Base-by-base conservation (phyloP, 2,888 invertebrate genomes). In the Synanthedon andrenaeformis region DNA sequence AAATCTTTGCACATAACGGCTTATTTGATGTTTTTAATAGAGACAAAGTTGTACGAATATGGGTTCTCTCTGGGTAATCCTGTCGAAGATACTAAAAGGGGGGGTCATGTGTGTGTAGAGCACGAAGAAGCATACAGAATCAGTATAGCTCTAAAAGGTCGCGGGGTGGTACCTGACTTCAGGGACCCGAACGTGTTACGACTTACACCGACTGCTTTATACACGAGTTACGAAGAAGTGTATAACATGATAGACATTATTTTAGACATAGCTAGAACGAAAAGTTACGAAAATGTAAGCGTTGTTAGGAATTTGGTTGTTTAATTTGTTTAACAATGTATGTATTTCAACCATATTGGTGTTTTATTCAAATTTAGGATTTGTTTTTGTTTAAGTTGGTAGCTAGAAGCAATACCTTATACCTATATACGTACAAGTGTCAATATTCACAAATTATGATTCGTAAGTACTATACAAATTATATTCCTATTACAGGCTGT, bases 1-100 rank as follows among this genome's bases (percentile, higher is more conserved):
- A 85, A 85, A 61, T 84, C 85, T 1, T 62, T 84, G 23, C 71
- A 76, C 8, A 71, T 85, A n/a, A 84, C 85, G 0, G 71, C 70
- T 0, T 84, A 85, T 57, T 57, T 85, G 19, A 83, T 83, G 72
- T 82, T 66, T 60, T 62, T 85, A 2, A 66, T 81, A 3, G 84
- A 84, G 49, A 68, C 59, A 10, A 78, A 74, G 55, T 62, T 84
- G 3, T 12, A 50, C 0, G 17, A 62, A 3, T 70, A 72, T 42
- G 82, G 80, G 0, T 84, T 84, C 59, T 55, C 59, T 12, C 64
- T 85, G 42, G 84, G 82, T 0, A 83, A 79, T 54, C 59, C 65
- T 3, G 69, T 65, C 52, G 79, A 81, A 2, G 78, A 84, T 51
- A 56, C 55, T 1, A 70, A 60, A 48, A 69, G 84, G 53, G 83